These are phyloP conservation scores for Oceanites oceanicus DNA, from an alignment of 2,113 vertebrate genomes.

Conservation along the genomic window DNA sequence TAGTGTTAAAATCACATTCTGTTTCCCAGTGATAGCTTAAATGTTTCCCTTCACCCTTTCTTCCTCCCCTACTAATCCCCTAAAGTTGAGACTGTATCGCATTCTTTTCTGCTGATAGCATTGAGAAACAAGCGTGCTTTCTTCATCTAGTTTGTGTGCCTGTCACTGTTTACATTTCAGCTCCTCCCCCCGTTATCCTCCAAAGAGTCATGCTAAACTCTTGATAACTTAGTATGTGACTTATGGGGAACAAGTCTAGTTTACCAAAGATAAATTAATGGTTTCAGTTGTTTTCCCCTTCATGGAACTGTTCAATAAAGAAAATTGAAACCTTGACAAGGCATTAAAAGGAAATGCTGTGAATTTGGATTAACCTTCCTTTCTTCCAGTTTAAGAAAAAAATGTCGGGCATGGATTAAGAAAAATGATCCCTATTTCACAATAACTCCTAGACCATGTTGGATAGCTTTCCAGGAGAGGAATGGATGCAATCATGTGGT, in stretches of 20 bases:
- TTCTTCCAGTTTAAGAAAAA: constrained; percentile 19
- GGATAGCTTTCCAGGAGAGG: neutral
- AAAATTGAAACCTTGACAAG: neutral
- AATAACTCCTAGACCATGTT: neutral
- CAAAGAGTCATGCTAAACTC: neutral
- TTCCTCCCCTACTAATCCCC: neutral
- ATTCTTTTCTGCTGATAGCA: neutral
- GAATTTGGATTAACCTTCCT: neutral
- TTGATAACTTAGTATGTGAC: neutral
- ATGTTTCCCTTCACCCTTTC: neutral
- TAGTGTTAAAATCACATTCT: neutral
- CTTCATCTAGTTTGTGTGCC: neutral
- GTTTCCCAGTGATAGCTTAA: neutral
- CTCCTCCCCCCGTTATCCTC: neutral
- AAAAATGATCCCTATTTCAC: neutral
- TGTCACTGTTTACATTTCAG: neutral
- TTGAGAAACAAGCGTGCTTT: neutral
- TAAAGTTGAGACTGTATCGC: neutral
- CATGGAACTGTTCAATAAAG: neutral
- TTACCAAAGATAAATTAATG: neutral
- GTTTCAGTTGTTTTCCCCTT: neutral
- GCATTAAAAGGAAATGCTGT: neutral
- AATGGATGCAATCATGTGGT: constrained; percentile 30
- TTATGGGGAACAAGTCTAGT: neutral
- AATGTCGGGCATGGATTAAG: neutral